Evolutionary conservation across 2,113 vertebrate species (phyloP).

Genomic region (Tetrax tetrax): DNA sequence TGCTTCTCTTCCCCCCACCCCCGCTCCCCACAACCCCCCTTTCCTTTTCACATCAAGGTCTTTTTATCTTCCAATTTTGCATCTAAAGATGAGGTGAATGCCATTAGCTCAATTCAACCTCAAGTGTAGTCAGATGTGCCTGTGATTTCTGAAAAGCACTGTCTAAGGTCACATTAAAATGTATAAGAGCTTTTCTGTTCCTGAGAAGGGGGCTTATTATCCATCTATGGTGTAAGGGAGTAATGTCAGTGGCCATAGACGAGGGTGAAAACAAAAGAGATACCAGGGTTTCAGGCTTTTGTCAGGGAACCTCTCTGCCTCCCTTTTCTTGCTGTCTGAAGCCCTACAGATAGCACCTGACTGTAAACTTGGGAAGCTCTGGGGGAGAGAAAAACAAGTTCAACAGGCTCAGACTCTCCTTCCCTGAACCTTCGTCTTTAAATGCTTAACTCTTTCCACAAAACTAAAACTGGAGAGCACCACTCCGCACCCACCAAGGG

Average conservation of each 20-base stretch:
- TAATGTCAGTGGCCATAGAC: conserved; percentile 81
- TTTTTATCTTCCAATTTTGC: conserved; percentile 91
- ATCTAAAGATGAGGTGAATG: conserved; percentile 88
- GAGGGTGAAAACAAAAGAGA: conserved; percentile 79
- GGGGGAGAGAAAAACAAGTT: conserved; percentile 65
- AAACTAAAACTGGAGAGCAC: not conserved
- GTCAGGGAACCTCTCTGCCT: conserved; percentile 73
- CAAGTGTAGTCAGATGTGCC: conserved; percentile 87
- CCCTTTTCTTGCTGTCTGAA: conserved; percentile 69
- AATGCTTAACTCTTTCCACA: conserved; percentile 32
- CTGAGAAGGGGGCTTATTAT: conserved; percentile 82
- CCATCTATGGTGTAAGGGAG: conserved; percentile 76
- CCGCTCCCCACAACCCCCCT: conserved; percentile 46
- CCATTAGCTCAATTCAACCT: conserved; percentile 88
- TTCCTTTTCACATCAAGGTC: conserved; percentile 83
- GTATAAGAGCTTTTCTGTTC: conserved; percentile 84
- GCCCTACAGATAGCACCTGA: conserved; percentile 58
- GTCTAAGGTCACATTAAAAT: conserved; percentile 88
- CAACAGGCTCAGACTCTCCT: conserved; percentile 57
- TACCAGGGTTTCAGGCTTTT: conserved; percentile 71
- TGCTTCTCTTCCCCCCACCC: conserved; percentile 67
- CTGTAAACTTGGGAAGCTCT: conserved; percentile 66
- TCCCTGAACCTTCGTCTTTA: conserved; percentile 10
- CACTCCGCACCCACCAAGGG: rapidly evolving
- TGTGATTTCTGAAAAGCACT: conserved; percentile 83